Evolutionary conservation across 2,113 vertebrate genomes (phyloP).

Genomic region (Clarias macrocephalus): DNA sequence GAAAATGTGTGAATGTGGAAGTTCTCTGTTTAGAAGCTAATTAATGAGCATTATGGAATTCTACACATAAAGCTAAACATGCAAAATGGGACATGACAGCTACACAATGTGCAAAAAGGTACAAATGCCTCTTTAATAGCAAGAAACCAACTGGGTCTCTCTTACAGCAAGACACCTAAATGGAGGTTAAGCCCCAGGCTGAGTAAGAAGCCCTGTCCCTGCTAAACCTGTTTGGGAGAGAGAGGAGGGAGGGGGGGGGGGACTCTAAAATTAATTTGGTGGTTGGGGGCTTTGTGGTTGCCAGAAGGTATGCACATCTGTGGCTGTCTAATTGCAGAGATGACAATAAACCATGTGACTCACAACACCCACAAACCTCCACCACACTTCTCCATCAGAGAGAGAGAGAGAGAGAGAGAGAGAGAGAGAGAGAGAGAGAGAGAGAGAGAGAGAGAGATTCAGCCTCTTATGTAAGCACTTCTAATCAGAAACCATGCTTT

Average conservation of each 20-base stretch:
- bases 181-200: conserved; percentile 29
- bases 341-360: conserved; percentile 70
- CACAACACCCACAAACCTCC: conserved; percentile 51
- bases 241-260: background rate
- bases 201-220: conserved; percentile 44
- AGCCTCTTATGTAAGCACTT: conserved; percentile 1
- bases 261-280: conserved; percentile 56
- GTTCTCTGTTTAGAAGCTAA: background rate
- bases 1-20: background rate
- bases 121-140: conserved; percentile 6
- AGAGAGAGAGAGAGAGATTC: conserved; percentile 11
- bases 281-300: conserved; percentile 67
- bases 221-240: conserved; percentile 55
- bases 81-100: conserved; percentile 37
- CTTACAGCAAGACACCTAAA: background rate
- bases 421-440: conserved; percentile 22
- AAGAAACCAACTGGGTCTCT: background rate
- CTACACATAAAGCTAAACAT: background rate
- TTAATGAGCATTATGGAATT: background rate
- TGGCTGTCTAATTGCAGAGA: conserved; percentile 76
- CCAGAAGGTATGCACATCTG: conserved; percentile 72
- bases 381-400: conserved; percentile 19
- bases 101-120: conserved; percentile 13
- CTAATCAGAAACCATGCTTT: background rate
- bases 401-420: too few species aligned